A percentile compares a stretch with the other conserved stretches of the same genome.
Conservation (phyloP, 2,113 vertebrate genomes). For the Neodon shergylaensis region DNA sequence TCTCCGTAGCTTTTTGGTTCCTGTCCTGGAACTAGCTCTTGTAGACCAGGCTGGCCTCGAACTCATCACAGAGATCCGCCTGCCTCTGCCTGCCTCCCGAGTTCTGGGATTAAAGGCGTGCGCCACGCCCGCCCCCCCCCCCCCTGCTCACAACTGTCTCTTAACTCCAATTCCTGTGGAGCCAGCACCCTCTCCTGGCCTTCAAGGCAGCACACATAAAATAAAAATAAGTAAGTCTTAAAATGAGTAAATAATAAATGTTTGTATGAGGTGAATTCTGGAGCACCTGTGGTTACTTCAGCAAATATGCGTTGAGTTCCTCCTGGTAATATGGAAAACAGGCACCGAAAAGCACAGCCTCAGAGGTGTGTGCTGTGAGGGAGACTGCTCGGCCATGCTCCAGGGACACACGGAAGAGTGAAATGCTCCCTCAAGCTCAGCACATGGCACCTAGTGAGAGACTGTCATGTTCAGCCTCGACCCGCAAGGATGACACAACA, state of each 20-base stretch:
- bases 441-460: neutral
- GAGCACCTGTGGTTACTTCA: neutral
- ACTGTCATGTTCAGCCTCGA: too few species aligned
- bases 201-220: neutral
- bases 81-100: too few species aligned
- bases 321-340: neutral
- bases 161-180: neutral
- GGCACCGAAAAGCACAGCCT: neutral
- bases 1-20: too few species aligned
- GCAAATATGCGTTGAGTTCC: neutral
- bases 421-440: neutral
- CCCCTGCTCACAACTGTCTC: neutral
- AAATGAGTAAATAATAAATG: neutral
- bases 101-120: too few species aligned
- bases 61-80: too few species aligned
- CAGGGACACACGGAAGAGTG: neutral
- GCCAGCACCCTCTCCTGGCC: neutral
- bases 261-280: slow-evolving; percentile 25
- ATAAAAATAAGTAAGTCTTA: neutral
- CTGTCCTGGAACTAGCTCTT: too few species aligned
- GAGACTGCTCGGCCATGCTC: neutral
- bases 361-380: neutral
- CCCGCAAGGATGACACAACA: too few species aligned
- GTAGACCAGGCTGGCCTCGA: too few species aligned
- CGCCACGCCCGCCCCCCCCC: too few species aligned